Evolutionary conservation across 2,113 vertebrate genomes (phyloP).

Genomic region (Chaetura pelagica): DNA sequence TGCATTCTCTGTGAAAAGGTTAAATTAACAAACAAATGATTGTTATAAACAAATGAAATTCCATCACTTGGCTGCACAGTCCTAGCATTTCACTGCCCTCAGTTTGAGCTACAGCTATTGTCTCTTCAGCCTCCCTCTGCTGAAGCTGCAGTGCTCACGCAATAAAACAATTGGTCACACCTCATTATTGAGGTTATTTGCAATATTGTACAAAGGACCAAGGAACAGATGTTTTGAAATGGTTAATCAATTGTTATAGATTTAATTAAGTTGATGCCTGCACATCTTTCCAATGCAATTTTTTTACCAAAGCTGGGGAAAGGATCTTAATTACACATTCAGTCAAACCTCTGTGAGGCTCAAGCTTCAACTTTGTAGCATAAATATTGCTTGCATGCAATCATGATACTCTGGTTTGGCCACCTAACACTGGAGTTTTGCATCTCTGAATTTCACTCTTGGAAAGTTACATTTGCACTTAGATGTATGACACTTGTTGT

Average conservation of each 20-base stretch:
- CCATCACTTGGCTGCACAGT: neutral
- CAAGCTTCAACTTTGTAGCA: neutral
- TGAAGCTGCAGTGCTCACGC: neutral
- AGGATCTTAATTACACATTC: neutral
- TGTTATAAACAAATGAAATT: neutral
- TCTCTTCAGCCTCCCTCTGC: neutral
- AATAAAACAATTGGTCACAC: constrained; percentile 21
- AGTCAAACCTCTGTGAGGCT: neutral
- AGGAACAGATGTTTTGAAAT: constrained; percentile 37
- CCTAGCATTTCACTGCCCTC: neutral
- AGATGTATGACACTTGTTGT: constrained; percentile 27
- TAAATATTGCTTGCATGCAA: neutral
- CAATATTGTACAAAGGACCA: neutral
- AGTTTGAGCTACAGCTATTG: neutral
- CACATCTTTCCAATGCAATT: neutral
- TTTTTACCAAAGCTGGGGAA: neutral
- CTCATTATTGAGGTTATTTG: constrained; percentile 16
- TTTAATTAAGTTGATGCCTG: constrained; percentile 7
- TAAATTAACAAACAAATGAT: neutral
- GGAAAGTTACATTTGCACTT: constrained; percentile 60
- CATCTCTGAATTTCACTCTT: neutral
- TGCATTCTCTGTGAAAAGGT: neutral
- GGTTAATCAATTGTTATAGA: constrained; percentile 30
- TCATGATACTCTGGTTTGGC: neutral
- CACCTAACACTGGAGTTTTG: neutral